A percentile compares a stretch with the other conserved stretches of the same genome.
Evolutionary conservation across 2,113 vertebrate species (phyloP).

Genomic region (Sprattus sprattus): DNA sequence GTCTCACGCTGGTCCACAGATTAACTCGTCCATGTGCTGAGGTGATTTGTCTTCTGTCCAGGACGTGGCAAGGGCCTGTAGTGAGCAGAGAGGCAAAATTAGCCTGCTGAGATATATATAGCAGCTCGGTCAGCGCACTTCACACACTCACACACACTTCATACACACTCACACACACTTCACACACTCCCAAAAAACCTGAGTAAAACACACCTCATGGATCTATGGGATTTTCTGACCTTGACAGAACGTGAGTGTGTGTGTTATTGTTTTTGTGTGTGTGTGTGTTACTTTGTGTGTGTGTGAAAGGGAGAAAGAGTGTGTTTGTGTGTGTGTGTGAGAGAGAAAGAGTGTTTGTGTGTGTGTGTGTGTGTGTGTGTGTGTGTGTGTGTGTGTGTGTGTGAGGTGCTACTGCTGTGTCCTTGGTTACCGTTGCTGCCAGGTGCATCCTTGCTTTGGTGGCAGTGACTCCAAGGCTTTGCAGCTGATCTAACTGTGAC

Average conservation of each 20-base stretch:
- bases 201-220: neutral
- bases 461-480: neutral
- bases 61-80: neutral
- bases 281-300: neutral
- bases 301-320: no score
- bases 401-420: neutral
- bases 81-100: neutral
- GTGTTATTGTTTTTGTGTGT: neutral
- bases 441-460: neutral
- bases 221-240: neutral
- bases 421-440: neutral
- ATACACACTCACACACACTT: neutral
- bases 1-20: neutral
- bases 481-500: neutral
- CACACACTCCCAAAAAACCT: neutral
- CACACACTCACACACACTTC: neutral
- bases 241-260: neutral
- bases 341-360: neutral
- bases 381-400: neutral
- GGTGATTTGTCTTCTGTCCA: neutral
- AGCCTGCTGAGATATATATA: neutral
- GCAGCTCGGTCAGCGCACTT: neutral
- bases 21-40: neutral
- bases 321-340: neutral
- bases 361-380: conserved; percentile 6